Base-by-base conservation (phyloP, 2,888 invertebrate genomes). In the Ophion obscuratus region DNA sequence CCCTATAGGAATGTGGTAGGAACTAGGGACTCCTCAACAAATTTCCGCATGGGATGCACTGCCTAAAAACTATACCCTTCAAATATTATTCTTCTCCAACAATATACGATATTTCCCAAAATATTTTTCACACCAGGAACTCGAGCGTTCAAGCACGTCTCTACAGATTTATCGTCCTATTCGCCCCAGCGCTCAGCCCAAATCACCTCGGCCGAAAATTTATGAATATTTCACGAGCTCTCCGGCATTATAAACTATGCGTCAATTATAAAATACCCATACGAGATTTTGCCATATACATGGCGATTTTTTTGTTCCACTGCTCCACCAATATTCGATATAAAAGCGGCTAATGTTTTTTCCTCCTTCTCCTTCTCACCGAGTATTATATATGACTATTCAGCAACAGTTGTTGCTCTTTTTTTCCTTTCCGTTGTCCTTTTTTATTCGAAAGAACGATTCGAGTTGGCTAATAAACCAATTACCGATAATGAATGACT, bases 401-500 rank as follows among this genome's bases (percentile, higher is more conserved):
- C 68, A 20, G 68, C 53, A 67, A n/a, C 27, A 44, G 24, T 68
- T 44, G 40, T 20, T 68, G 40, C 40, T 40, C 40, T 14, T 68
- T 44, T 44, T 74, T 17, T 36, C 53, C 75, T 75, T 64, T 14
- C 24, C 44, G 40, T 11, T 40, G 24, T 76, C 61, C 17, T 27
- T 82, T 84, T 67, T 71, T 44, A 84, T 66, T 84, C 53, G 76
- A 59, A 79, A 73, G 80, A 81, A 66, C 70, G 79, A 80, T 76
- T 57, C 62, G 76, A 73, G 74, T 83, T 84, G 80, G 82, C 84
- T 84, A 80, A 83, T 84, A 83, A 87, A 85, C 85, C 85, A 83
- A 85, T 85, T 85, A 87, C 81, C 83, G 85, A 85, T 85, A 85
- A 87, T 87, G 85, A 83, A 81, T 81, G 81, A 83, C 79, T 78